phyloP scores from a whole-genome alignment of 2,797 vertebrate genomes.

The Masticophis lateralis region DNA sequence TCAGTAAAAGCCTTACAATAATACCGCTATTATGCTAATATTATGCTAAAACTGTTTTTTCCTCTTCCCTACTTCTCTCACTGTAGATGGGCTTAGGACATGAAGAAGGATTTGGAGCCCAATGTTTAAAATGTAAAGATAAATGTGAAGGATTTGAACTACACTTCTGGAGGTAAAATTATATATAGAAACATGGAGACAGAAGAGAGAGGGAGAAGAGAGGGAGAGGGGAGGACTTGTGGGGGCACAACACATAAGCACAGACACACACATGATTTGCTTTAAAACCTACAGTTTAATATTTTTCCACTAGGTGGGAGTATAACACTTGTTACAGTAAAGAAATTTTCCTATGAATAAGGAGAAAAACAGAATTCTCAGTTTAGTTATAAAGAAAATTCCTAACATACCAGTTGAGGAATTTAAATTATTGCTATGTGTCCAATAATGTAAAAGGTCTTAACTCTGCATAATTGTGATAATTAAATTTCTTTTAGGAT shows the following conservation, averaged over 20 bases:
- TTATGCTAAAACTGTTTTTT: slow-evolving; percentile 27
- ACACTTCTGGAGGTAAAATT: slow-evolving; percentile 95
- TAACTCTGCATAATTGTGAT: not conserved
- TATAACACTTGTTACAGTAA: slow-evolving; percentile 22
- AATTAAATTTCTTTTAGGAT: not conserved
- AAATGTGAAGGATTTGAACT: slow-evolving; percentile 98
- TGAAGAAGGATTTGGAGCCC: slow-evolving; percentile 91
- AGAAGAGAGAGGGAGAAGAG: too few relatives aligned
- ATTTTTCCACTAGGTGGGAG: slow-evolving; percentile 54
- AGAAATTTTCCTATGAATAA: not conserved
- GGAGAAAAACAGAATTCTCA: not conserved
- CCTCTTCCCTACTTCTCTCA: slow-evolving; percentile 21
- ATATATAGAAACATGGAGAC: not conserved
- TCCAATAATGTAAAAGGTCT: not conserved
- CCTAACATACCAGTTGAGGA: slow-evolving; percentile 31
- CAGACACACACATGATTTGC: not conserved
- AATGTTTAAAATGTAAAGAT: slow-evolving; percentile 95
- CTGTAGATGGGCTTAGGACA: slow-evolving; percentile 93
- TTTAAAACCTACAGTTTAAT: not conserved
- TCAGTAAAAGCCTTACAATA: not conserved
- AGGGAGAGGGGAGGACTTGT: too few relatives aligned
- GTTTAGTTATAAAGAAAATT: slow-evolving; percentile 2
- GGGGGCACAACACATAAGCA: too few relatives aligned
- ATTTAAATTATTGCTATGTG: not conserved
- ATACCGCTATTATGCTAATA: slow-evolving; percentile 11